phyloP scores from a whole-genome alignment of 2,888 invertebrate species.

The Nesidiocoris tenuis region DNA sequence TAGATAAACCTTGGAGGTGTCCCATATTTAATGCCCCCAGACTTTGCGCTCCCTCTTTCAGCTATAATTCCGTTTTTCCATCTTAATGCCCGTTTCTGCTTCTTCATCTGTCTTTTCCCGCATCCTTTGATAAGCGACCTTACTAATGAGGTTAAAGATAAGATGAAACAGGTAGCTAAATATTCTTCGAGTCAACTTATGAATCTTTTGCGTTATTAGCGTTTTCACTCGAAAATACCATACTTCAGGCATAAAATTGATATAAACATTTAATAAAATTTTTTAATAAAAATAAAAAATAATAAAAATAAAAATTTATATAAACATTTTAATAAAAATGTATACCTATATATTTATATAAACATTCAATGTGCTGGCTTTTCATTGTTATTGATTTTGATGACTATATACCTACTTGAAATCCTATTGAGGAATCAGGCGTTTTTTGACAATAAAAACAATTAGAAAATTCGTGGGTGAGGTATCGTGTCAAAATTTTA shows the following conservation, averaged over 20 bases:
- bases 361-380: too few relatives aligned
- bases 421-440: too few relatives aligned
- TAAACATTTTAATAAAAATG: neutral
- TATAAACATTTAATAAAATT: too few relatives aligned
- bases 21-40: constrained; percentile 23
- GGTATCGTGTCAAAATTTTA: too few relatives aligned
- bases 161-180: constrained; percentile 25
- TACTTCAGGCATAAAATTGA: too few relatives aligned
- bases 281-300: too few relatives aligned
- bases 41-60: constrained; percentile 1
- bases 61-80: constrained; percentile 31
- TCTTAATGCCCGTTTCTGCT: constrained; percentile 20
- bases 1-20: constrained; percentile 35
- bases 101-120: constrained; percentile 23
- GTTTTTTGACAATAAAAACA: too few relatives aligned
- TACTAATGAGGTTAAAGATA: constrained; percentile 40
- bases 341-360: too few relatives aligned
- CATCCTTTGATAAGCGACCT: constrained; percentile 35
- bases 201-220: neutral
- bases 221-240: too few relatives aligned
- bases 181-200: neutral
- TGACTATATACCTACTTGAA: too few relatives aligned
- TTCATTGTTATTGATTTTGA: too few relatives aligned
- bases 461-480: too few relatives aligned
- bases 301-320: neutral